Evolutionary conservation across 2,113 vertebrate genomes (phyloP), one percentile per base, ranked within the genome.

Genomic region (Pseudorectes ferrugineus): DNA sequence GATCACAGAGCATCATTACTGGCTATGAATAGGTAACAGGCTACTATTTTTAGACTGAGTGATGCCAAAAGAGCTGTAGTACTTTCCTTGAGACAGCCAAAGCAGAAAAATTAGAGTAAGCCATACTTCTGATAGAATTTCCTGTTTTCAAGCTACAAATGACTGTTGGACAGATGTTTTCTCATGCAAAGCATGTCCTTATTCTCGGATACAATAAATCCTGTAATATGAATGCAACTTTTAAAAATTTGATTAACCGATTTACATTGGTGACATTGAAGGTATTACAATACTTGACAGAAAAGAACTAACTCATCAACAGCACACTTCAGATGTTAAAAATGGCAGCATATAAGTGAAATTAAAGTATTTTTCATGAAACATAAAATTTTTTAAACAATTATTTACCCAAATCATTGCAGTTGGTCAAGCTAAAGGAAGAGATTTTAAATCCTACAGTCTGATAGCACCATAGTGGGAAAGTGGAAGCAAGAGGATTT

Each of bases 161-260:
- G 40, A 84, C 72, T 82, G 70, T 58, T 61, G 82, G 66, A 76
- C 87, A 94, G 81, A 89, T 87, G 86, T 89, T 95, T 81, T 94
- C 73, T 58, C 49, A 75, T 29, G 40, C 42, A 70, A 74, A 92
- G 24, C 48, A 78, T 59, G 48, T 21, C 20, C 51, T 49, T 43
- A 29, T 78, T 81, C 67, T 49, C 63, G 52, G 36, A 82, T 71
- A 72, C 52, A 78, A 74, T 61, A 33, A 87, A 91, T 61, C 46
- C 35, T 68, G 17, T 38, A 68, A 91, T 14, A 72, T 7, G 38
- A 93, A 81, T 57, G 58, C 8, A n/a, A 61, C 43, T 55, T 76
- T 4, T 0, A 14, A 84, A 68, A 65, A 29, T 24, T 25, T 71
- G 25, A 81, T 46, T 68, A 72, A 61, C 61, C 81, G 31, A 85